Evolutionary conservation across 2,888 invertebrate genomes (phyloP).

Genomic region (Brassicogethes aeneus): DNA sequence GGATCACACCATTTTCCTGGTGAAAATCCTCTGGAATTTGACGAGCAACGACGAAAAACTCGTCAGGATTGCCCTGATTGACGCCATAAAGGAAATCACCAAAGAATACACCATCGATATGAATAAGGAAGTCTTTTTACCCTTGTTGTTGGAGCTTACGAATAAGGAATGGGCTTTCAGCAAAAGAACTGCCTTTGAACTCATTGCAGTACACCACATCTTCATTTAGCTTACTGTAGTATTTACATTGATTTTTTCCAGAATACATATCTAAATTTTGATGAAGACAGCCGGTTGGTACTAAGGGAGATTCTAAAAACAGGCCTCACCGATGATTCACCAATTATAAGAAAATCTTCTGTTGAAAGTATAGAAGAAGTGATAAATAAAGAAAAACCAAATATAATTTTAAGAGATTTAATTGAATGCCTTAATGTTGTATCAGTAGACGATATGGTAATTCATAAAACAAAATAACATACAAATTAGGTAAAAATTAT

Average conservation of each 20-base stretch:
- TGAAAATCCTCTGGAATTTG: conserved; percentile 29
- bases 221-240: too few relatives aligned
- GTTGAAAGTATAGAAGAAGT: conserved; percentile 27
- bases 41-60: conserved; percentile 33
- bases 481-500: conserved; percentile 3
- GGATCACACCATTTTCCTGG: too few relatives aligned
- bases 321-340: conserved; percentile 30
- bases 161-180: conserved; percentile 29
- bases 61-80: conserved; percentile 29
- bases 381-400: too few relatives aligned
- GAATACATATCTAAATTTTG: not conserved
- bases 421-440: too few relatives aligned
- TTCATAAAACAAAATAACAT: too few relatives aligned
- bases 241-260: too few relatives aligned
- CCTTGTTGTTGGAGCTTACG: conserved; percentile 25
- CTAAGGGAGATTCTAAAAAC: not conserved
- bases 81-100: conserved; percentile 25
- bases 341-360: conserved; percentile 30
- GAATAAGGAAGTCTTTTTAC: conserved; percentile 24
- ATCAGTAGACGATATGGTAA: too few relatives aligned
- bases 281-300: not conserved
- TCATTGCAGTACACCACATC: conserved; percentile 28
- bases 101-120: conserved; percentile 20
- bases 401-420: too few relatives aligned
- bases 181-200: conserved; percentile 27